Conservation (phyloP, 2,888 invertebrate species). For the Caenorhabditis uteleia region DNA sequence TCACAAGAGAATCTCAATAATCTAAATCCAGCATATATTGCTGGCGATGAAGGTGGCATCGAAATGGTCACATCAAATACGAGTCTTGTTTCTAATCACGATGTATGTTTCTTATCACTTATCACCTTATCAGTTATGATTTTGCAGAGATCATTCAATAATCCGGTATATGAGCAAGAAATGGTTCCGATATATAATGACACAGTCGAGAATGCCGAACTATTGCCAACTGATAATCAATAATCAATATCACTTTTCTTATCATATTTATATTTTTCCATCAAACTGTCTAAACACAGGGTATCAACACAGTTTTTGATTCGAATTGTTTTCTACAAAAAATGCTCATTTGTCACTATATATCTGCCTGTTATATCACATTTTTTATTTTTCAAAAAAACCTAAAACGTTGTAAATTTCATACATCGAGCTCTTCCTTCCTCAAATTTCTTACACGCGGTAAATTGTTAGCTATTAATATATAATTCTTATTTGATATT, state of each 20-base stretch:
- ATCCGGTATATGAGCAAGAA: slow-evolving; percentile 53
- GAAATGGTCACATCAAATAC: slow-evolving; percentile 36
- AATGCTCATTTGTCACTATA: no score
- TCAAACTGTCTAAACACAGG: not conserved
- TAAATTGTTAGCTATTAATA: no score
- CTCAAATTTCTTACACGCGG: no score
- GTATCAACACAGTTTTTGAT: no score
- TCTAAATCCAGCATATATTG: slow-evolving; percentile 45
- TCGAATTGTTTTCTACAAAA: no score
- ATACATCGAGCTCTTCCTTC: no score
- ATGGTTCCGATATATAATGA: slow-evolving; percentile 51
- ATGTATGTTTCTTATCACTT: slow-evolving; percentile 3
- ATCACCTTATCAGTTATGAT: not conserved
- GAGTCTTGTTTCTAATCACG: slow-evolving; percentile 31
- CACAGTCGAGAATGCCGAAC: slow-evolving; percentile 41
- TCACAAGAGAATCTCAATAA: slow-evolving; percentile 43
- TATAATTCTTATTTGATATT: no score
- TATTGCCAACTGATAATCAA: slow-evolving; percentile 18
- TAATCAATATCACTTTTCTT: slow-evolving; percentile 23
- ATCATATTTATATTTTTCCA: slow-evolving; percentile 2
- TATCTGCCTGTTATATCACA: no score
- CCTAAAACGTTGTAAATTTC: no score
- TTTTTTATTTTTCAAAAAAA: no score
- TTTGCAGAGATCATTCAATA: slow-evolving; percentile 50
- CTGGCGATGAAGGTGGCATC: slow-evolving; percentile 44